Conservation (phyloP, 2,113 vertebrate genomes). For the Cyprinus carpio region DNA sequence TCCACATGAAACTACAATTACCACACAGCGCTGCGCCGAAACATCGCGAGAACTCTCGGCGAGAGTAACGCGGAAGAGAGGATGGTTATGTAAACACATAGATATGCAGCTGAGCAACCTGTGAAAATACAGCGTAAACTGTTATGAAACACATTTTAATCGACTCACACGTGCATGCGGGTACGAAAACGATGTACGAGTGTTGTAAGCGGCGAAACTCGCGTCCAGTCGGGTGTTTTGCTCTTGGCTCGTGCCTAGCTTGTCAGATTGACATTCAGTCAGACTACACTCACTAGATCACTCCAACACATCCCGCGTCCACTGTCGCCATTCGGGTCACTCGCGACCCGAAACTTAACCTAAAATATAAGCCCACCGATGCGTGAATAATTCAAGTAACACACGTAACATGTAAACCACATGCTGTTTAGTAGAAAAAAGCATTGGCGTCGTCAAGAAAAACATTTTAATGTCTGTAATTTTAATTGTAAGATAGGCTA, state of each 20-base stretch:
- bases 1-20: slow-evolving; percentile 65
- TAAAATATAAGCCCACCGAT: slow-evolving; percentile 48
- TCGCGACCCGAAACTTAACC: slow-evolving; percentile 59
- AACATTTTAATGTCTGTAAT: slow-evolving; percentile 35
- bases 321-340: slow-evolving; percentile 61
- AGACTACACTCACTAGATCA: slow-evolving; percentile 27
- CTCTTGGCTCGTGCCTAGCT: background rate
- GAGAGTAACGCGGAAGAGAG: slow-evolving; percentile 59
- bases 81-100: slow-evolving; percentile 66
- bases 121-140: background rate
- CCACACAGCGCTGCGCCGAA: slow-evolving; percentile 38
- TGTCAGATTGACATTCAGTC: slow-evolving; percentile 7
- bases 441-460: background rate
- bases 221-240: background rate
- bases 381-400: slow-evolving; percentile 9
- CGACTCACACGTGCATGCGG: background rate
- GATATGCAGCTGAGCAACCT: background rate
- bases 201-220: background rate
- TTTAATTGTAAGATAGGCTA: background rate
- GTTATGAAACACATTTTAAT: slow-evolving; percentile 22
- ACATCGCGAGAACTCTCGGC: slow-evolving; percentile 68
- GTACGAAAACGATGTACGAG: background rate
- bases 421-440: slow-evolving; percentile 60
- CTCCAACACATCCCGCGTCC: slow-evolving; percentile 36
- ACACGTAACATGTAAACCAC: slow-evolving; percentile 44